Conservation (phyloP, 2,888 invertebrate species). For the Lithodes maja region DNA sequence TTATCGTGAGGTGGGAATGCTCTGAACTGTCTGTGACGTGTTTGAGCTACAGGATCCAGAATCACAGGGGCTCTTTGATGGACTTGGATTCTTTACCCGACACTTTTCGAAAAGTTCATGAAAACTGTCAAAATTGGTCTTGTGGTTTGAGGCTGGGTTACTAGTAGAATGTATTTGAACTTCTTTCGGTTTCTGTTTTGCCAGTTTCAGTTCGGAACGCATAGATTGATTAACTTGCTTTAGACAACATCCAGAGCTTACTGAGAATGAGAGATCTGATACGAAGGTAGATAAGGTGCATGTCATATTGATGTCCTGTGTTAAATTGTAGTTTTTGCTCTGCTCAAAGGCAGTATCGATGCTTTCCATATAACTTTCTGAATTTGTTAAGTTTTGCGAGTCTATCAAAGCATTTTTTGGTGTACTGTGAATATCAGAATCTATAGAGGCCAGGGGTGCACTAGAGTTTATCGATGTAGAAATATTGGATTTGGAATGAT, state of each 20-base stretch:
- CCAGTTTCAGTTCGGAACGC: not conserved
- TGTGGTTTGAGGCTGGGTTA: not conserved
- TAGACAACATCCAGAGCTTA: not conserved
- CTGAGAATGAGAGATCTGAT: not conserved
- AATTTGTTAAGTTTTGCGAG: too few species aligned
- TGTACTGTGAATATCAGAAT: too few species aligned
- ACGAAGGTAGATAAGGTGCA: not conserved
- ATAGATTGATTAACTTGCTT: not conserved
- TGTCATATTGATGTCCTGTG: not conserved
- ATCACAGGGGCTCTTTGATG: not conserved
- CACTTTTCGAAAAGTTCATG: constrained; percentile 36
- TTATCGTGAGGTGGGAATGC: too few species aligned
- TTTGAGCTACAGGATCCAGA: not conserved
- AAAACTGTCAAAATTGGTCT: constrained; percentile 13
- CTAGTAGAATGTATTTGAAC: not conserved
- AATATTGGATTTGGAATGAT: too few species aligned
- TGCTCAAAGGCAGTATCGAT: too few species aligned
- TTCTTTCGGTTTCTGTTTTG: not conserved
- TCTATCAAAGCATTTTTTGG: too few species aligned
- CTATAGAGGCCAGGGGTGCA: too few species aligned
- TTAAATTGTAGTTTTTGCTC: too few species aligned
- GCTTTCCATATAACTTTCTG: too few species aligned
- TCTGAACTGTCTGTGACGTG: too few species aligned
- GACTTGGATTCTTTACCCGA: constrained; percentile 19
- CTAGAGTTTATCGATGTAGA: too few species aligned